phyloP scores from a whole-genome alignment of 2,113 vertebrate species.

The Salvelinus fontinalis region DNA sequence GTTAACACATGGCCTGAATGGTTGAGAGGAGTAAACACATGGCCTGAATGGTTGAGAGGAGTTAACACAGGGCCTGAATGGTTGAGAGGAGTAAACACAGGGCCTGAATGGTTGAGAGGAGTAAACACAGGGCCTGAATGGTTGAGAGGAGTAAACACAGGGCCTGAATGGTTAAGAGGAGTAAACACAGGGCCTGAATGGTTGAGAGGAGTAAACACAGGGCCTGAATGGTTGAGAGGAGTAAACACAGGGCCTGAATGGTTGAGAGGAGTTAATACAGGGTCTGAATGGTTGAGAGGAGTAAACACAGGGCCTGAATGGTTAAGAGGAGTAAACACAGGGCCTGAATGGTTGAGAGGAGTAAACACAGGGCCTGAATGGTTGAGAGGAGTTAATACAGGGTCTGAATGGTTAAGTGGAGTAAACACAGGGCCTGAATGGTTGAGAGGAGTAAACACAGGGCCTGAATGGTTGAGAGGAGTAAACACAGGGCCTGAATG shows the following conservation, averaged over 20 bases:
- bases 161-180: constrained; percentile 11
- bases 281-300: constrained; percentile 17
- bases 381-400: constrained; percentile 10
- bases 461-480: too few relatives aligned
- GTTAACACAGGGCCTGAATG: constrained; percentile 9
- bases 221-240: constrained; percentile 17
- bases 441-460: too few relatives aligned
- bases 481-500: too few relatives aligned
- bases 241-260: too few relatives aligned
- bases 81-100: too few relatives aligned
- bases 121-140: too few relatives aligned
- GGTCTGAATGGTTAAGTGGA: constrained; percentile 24
- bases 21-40: background rate
- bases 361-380: too few relatives aligned
- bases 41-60: constrained; percentile 10
- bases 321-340: constrained; percentile 11
- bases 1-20: constrained; percentile 5
- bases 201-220: constrained; percentile 8
- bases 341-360: constrained; percentile 12
- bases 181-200: too few relatives aligned
- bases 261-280: constrained; percentile 7
- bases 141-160: constrained; percentile 9
- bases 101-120: constrained; percentile 13
- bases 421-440: too few relatives aligned
- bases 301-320: too few relatives aligned